Base-by-base conservation (phyloP, 2,888 invertebrate species). In the Exephanes ischioxanthus region DNA sequence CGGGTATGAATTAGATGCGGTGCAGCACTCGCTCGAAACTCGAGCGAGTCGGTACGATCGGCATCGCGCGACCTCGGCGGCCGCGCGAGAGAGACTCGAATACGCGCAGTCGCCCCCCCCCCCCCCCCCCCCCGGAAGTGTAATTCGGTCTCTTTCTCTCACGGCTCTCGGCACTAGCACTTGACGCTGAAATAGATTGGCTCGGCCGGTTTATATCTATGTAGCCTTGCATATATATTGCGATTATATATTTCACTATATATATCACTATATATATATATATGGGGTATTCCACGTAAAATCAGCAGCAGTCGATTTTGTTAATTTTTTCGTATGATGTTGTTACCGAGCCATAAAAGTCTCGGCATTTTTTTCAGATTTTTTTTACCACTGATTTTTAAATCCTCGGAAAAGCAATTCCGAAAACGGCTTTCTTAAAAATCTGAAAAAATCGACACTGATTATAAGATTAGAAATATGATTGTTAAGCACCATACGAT, bases 11-110 rank as follows among this genome's bases (percentile, higher is more conserved):
- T 80, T 77, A 72, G 84, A 71, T 53, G 66, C 70, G 33, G 63
- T 33, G 26, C 30, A 63, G 70, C 75, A 61, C 71, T 82, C 22
- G 58, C 30, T 63, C 63, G 63, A 63, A 33, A 30, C 63, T 33
- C 30, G 26, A 63, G 63, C 63, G 63, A 30, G 63, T 63, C 30
- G 30, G 63, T 30, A 7, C 63, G 82, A 85, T 78, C 82, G 81
- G 73, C 79, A 76, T 66, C 72, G 78, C 81, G 85, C 85, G 81
- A 85, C 82, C 85, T 82, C 85, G 85, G 81, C 77, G 67, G 75
- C 80, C 85, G 85, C 80, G n/a, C 55, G 19, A 33, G 22, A 19
- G 22, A 67, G 37, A 30, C 19, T 30, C 77, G 67, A 63, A n/a
- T 68, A 80, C 22, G 37, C 53, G 45, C 33, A 41, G 22, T 30